Conservation (phyloP, 2,113 vertebrate species). For the Sinocyclocheilus rhinocerous region DNA sequence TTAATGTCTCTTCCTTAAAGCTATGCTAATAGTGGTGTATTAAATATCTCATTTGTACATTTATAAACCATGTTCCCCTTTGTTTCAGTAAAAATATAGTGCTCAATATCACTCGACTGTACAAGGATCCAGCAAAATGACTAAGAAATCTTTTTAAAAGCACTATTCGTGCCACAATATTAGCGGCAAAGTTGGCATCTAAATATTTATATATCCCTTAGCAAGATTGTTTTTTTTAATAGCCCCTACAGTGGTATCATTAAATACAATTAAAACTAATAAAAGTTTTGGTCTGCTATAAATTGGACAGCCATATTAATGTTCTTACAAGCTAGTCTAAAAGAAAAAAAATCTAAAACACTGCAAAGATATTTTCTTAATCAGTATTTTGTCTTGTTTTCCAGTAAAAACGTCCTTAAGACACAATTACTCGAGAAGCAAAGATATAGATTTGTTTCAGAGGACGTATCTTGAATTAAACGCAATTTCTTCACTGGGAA, state of each 20-base stretch:
- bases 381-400: slow-evolving; percentile 1
- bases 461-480: background rate
- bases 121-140: slow-evolving; percentile 70
- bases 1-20: slow-evolving; percentile 71
- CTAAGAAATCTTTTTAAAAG: slow-evolving; percentile 66
- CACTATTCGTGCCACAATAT: slow-evolving; percentile 62
- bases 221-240: background rate
- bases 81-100: slow-evolving; percentile 77
- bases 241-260: slow-evolving; percentile 32
- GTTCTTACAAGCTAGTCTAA: background rate
- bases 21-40: slow-evolving; percentile 82
- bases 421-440: too few species aligned
- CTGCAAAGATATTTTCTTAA: background rate
- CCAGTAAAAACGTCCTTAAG: too few species aligned
- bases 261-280: slow-evolving; percentile 43
- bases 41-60: slow-evolving; percentile 84
- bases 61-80: slow-evolving; percentile 75
- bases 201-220: slow-evolving; percentile 51
- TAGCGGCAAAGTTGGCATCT: slow-evolving; percentile 56
- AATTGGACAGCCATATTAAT: background rate
- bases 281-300: slow-evolving; percentile 32
- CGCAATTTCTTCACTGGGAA: background rate
- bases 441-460: too few species aligned
- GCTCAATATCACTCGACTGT: slow-evolving; percentile 73
- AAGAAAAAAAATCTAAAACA: background rate